phyloP scores from a whole-genome alignment of 2,113 vertebrate genomes.

The Columba livia region DNA sequence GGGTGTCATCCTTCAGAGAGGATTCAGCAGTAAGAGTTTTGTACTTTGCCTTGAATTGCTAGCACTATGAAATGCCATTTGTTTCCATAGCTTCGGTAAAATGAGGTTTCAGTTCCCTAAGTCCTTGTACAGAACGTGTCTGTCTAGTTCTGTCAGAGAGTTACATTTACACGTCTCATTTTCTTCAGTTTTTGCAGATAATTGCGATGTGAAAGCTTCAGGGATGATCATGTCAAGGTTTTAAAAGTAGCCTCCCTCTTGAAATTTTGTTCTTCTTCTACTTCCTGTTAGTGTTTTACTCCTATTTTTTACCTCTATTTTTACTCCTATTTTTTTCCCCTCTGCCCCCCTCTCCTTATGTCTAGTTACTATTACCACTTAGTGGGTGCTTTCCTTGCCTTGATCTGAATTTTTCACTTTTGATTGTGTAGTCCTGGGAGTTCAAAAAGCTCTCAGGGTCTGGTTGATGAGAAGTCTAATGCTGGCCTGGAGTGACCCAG shows the following conservation, averaged over 20 bases:
- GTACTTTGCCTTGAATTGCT: not conserved
- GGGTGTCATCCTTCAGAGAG: not conserved
- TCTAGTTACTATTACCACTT: not conserved
- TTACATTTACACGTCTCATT: not conserved
- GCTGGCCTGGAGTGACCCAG: not conserved
- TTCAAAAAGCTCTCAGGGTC: not conserved
- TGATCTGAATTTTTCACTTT: not conserved
- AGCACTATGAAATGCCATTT: not conserved
- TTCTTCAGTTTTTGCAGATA: not conserved
- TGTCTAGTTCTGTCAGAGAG: not conserved
- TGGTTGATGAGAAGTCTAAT: not conserved
- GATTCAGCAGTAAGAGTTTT: not conserved
- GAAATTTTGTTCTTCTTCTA: not conserved
- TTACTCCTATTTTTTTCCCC: not conserved
- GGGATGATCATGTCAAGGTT: not conserved
- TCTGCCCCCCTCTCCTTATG: not conserved
- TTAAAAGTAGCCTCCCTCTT: not conserved
- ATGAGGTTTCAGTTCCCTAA: not conserved
- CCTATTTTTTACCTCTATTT: not conserved
- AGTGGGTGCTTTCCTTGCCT: not conserved
- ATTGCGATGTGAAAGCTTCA: constrained; percentile 17
- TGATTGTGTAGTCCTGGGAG: not conserved
- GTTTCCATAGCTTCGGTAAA: constrained; percentile 13
- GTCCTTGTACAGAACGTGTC: not conserved
- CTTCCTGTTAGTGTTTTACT: not conserved